Evolutionary conservation across 2,888 invertebrate genomes (phyloP), one percentile per base, ranked within the genome.

Genomic region (Rotaria magnacalcarata): DNA sequence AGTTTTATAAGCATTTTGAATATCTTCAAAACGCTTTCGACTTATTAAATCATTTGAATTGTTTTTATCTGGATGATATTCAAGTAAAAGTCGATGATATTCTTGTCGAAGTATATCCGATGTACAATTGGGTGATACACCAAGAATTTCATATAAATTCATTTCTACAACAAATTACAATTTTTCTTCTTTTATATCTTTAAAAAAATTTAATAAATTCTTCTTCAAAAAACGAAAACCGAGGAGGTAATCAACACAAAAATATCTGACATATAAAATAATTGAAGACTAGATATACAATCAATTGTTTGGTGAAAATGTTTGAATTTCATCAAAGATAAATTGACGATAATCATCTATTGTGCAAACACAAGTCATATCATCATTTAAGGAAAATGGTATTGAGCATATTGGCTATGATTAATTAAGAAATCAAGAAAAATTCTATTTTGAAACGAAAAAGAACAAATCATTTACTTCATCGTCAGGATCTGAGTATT

Each of bases 401-500:
- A 60, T 84, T 54, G 47, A 27, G 86, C 56, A 86, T 24, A 60
- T 84, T 24, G 84, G 56, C 56, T 84, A 43, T 24, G n/a, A 43
- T 27, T 67, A 14, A 27, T 27, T 2, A 27, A 67, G 2, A n/a
- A 27, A 67, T 27, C 27, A 14, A 27, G 16, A 11, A 67, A n/a
- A 47, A 10, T 47, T 47, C 47, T 47, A 47, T 47, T 47, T 47
- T 19, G 7, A 75, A 41, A 34, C 34, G 34, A 16, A 34, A 34
- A 34, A 10, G 16, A 52, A 84, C 19, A 6, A 34, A 10, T n/a
- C 4, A 88, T 90, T 89, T 92, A 98, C 98, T 94, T 99, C 99
- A 92, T 99, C 99, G 88, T 95, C 96, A 86, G 98, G 98, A 92
- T 99, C 99, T 92, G 98, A 99, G 94, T 99, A 99, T 93, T 98